A percentile compares a stretch with the other conserved stretches of the same genome.
phyloP scores from a whole-genome alignment of 2,797 vertebrate species.

The Typhlichthys eigenmanni region DNA sequence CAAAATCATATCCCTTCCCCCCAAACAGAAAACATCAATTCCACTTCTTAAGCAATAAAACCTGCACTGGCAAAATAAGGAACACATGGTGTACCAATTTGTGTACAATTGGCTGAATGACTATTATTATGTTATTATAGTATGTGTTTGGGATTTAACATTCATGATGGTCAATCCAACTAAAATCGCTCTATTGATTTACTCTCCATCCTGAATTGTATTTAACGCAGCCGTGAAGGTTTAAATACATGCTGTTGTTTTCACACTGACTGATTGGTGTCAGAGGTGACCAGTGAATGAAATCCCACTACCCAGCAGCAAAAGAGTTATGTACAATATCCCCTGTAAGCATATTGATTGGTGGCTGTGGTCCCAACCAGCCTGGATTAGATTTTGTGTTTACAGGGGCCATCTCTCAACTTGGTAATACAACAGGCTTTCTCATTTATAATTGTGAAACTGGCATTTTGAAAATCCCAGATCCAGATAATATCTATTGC shows the following conservation, averaged over 20 bases:
- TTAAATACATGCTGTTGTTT: conserved; percentile 5
- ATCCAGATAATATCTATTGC: conserved; percentile 20
- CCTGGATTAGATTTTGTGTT: conserved; percentile 33
- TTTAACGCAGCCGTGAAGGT: conserved; percentile 15
- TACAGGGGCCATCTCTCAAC: conserved; percentile 9
- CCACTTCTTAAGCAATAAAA: conserved; percentile 19
- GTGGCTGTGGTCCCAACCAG: conserved; percentile 25
- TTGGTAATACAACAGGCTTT: conserved; percentile 24
- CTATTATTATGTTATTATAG: too few species aligned
- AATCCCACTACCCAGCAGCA: conserved; percentile 17
- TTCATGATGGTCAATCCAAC: conserved; percentile 34
- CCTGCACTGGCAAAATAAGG: conserved; percentile 19
- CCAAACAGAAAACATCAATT: conserved; percentile 18
- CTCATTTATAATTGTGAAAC: conserved; percentile 27
- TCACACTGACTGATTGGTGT: conserved; percentile 10
- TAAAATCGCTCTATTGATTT: conserved; percentile 15
- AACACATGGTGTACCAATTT: conserved; percentile 13
- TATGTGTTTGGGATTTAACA: background rate
- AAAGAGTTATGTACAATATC: conserved; percentile 28
- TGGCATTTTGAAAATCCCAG: conserved; percentile 19
- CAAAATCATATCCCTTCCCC: conserved; percentile 7
- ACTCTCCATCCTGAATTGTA: conserved; percentile 1
- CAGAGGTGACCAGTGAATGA: conserved; percentile 13
- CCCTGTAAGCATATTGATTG: conserved; percentile 26
- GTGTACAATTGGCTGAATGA: conserved; percentile 26